phyloP scores from a whole-genome alignment of 1,140 invertebrate genomes.

The Tigriopus japonicus region DNA sequence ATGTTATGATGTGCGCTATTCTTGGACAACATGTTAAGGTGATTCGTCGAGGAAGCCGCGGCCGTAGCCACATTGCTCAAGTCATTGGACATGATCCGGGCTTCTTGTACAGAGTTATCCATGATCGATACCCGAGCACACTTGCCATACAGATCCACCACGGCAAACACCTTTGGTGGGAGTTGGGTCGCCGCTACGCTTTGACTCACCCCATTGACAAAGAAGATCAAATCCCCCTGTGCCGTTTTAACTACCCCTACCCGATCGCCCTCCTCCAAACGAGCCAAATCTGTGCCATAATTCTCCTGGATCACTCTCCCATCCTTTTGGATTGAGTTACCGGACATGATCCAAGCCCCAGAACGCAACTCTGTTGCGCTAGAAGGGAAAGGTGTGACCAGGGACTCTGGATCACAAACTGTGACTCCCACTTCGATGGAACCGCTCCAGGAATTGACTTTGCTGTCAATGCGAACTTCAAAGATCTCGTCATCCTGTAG shows the following conservation, averaged over 20 bases:
- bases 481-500: slow-evolving; percentile 63
- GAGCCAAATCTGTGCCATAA: slow-evolving; percentile 65
- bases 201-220: slow-evolving; percentile 67
- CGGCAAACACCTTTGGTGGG: slow-evolving; percentile 53
- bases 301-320: slow-evolving; percentile 53
- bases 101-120: slow-evolving; percentile 7
- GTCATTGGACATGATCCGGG: slow-evolving; percentile 1
- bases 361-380: slow-evolving; percentile 5
- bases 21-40: not conserved
- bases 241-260: slow-evolving; percentile 57
- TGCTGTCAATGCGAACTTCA: slow-evolving; percentile 29
- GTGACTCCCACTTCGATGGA: slow-evolving; percentile 82
- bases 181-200: slow-evolving; percentile 59
- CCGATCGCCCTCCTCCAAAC: slow-evolving; percentile 59
- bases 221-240: slow-evolving; percentile 65
- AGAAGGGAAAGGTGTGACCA: slow-evolving; percentile 57
- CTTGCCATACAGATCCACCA: slow-evolving; percentile 79
- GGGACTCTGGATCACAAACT: slow-evolving; percentile 52
- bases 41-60: not conserved
- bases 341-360: slow-evolving; percentile 48
- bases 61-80: slow-evolving; percentile 2
- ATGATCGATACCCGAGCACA: slow-evolving; percentile 57
- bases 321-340: slow-evolving; percentile 60
- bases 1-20: slow-evolving; percentile 6
- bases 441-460: slow-evolving; percentile 63